Percentiles rank a stretch among this genome's conserved stretches.
phyloP scores from a whole-genome alignment of 2,888 invertebrate genomes.

The Troides oblongomaculatus region DNA sequence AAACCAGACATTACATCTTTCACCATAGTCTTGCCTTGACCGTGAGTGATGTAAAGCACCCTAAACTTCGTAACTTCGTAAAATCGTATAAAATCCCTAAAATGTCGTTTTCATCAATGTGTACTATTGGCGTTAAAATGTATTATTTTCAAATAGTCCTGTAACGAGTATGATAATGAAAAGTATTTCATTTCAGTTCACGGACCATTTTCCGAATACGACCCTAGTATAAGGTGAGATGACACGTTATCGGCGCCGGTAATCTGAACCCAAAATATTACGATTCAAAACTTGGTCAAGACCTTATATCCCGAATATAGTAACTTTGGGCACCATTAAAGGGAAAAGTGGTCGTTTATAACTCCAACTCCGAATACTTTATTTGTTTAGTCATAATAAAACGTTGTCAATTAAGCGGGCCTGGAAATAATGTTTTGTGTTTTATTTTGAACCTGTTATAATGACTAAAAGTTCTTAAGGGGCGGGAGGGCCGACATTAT shows the following conservation, averaged over 20 bases:
- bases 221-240: constrained; percentile 72
- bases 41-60: no score
- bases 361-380: constrained; percentile 64
- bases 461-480: constrained; percentile 23
- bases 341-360: constrained; percentile 68
- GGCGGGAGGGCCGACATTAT: background rate
- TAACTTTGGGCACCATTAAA: constrained; percentile 69
- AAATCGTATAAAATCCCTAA: no score
- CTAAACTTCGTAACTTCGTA: no score
- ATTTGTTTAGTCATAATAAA: constrained; percentile 72
- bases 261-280: constrained; percentile 81
- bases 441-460: constrained; percentile 36
- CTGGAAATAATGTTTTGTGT: constrained; percentile 58
- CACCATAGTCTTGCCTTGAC: no score
- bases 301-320: constrained; percentile 69
- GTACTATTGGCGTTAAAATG: no score
- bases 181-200: background rate
- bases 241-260: constrained; percentile 72
- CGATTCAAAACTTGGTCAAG: constrained; percentile 79
- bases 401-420: constrained; percentile 69
- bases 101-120: no score
- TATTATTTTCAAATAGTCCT: background rate
- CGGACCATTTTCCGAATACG: constrained; percentile 31
- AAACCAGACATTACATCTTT: no score
- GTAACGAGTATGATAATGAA: background rate